phyloP scores from a whole-genome alignment of 92 coral and sea anemone genomes.

The Siderastrea radians region DNA sequence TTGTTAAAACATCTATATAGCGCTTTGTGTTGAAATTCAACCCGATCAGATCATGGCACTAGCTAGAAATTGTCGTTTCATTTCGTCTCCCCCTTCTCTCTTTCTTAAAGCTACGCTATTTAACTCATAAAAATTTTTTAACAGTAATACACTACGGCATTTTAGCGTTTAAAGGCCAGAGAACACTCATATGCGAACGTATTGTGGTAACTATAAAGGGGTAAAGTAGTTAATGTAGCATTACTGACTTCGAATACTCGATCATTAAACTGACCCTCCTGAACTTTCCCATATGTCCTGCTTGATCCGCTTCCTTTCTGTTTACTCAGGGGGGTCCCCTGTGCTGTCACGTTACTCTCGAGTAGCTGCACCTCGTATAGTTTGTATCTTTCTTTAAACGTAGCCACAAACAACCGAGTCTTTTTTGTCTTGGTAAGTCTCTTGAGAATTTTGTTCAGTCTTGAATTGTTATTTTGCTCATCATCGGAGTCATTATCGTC shows the following conservation, averaged over 20 bases:
- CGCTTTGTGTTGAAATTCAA: too few species aligned
- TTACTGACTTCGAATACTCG: not conserved
- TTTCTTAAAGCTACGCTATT: too few species aligned
- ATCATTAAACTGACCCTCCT: not conserved
- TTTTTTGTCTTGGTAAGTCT: conserved; percentile 63
- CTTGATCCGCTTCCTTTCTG: not conserved
- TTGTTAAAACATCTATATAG: too few species aligned
- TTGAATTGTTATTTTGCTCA: conserved; percentile 40
- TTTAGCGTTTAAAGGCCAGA: too few species aligned
- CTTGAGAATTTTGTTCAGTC: conserved; percentile 6
- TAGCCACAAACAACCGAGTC: conserved; percentile 83
- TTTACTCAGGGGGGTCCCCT: conserved; percentile 7
- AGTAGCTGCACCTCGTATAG: conserved; percentile 73
- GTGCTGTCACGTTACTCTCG: conserved; percentile 65
- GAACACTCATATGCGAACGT: too few species aligned
- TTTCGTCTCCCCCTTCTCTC: too few species aligned
- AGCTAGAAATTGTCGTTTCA: too few species aligned
- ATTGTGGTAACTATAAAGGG: too few species aligned
- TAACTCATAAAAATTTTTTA: too few species aligned
- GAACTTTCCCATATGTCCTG: not conserved
- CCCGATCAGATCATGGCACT: too few species aligned
- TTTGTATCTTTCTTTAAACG: conserved; percentile 75
- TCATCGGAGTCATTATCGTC: conserved; percentile 52
- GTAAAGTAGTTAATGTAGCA: not conserved
- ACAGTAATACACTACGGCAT: too few species aligned